Evolutionary conservation across 2,888 invertebrate species (phyloP), one percentile per base, ranked within the genome.

Genomic region (Vannuccia rotundouncinata): DNA sequence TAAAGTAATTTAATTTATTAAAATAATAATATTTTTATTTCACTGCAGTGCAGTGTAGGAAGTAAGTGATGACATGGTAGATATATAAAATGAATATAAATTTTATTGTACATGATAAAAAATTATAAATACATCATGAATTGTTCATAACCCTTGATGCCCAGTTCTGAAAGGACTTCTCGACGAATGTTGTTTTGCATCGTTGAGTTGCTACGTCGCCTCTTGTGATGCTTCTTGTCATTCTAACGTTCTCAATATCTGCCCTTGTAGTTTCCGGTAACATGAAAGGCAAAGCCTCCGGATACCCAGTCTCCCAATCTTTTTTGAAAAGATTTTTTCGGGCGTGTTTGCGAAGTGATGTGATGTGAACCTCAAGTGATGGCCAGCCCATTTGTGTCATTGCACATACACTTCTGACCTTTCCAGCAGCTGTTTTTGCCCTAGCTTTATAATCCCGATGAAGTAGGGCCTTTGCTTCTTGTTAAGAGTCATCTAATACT

Each of bases 211-310:
- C 66, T 22, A 66, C 25, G 66, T 66, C 66, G 45, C 45, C 2
- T 66, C 66, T 66, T 66, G 66, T 66, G 66, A 66, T 66, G 66
- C 66, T 66, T 66, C 66, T 66, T 66, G 66, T 22, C 66, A 66
- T n/a, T 66, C 66, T 66, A 22, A 27, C 25, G 66, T 66, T 2
- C 10, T n/a, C 25, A 2, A 66, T 66, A 66, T 22, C 66, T 13
- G 66, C 25, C 25, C 66, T 66, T 66, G 66, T 66, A 27, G 66
- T 66, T 66, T 5, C 66, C 66, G 66, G 2, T 66, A 66, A 66
- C 66, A 66, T 66, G 5, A 22, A 2, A 66, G 2, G 66, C 66
- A 66, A 22, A 66, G 66, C 66, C 66, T 66, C 66, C 5, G 66
- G 66, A 66, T 66, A 66, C 25, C 66, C 66, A 66, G 5, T 66